Evolutionary conservation across 1,140 invertebrate species (phyloP).

Genomic region (Geopemphigus sp.): DNA sequence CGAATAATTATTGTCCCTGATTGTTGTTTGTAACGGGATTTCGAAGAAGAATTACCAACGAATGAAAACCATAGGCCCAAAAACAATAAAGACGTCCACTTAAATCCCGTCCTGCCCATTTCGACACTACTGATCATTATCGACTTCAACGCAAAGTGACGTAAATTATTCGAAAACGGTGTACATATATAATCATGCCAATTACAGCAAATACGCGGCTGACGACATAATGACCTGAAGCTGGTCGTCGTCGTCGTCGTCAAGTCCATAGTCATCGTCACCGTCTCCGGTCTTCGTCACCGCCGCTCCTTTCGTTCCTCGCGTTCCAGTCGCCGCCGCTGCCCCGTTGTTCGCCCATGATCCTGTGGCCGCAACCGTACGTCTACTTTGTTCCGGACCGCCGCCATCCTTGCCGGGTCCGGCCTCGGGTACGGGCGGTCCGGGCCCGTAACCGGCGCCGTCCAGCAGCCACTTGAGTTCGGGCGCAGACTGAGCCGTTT

Average conservation of each 20-base stretch:
- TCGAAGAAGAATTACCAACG: no score
- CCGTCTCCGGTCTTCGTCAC: background rate
- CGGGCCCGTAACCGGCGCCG: background rate
- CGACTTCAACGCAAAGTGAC: no score
- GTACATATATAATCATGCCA: no score
- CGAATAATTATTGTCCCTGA: no score
- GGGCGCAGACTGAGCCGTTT: conserved; percentile 40
- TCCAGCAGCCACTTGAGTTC: conserved; percentile 32
- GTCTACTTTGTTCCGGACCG: background rate
- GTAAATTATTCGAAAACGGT: no score
- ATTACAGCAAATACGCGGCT: no score
- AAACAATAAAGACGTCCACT: no score
- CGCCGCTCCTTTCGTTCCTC: background rate
- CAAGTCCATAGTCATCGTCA: background rate
- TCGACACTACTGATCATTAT: no score
- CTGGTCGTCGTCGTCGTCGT: background rate
- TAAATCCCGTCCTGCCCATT: no score
- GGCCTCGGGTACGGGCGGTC: background rate
- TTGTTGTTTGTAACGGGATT: no score
- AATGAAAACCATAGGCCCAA: no score
- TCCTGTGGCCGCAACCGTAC: background rate
- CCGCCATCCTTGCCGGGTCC: background rate
- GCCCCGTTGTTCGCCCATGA: background rate
- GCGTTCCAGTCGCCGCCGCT: background rate
- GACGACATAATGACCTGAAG: conserved; percentile 6